Evolutionary conservation across 2,113 vertebrate genomes (phyloP).

Genomic region (Helogale parvula): DNA sequence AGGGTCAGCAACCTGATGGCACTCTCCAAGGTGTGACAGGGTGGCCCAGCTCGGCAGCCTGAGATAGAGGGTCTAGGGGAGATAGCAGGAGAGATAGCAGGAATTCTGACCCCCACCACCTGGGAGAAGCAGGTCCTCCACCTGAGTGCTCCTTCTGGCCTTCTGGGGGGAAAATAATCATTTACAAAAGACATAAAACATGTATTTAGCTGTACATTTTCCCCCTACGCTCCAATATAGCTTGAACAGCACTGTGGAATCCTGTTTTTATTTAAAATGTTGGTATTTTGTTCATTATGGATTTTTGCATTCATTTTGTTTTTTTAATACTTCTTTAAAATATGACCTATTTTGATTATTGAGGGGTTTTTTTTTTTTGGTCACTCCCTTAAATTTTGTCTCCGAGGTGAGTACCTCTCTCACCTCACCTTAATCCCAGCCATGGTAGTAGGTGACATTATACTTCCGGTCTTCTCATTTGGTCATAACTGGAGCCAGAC

Average conservation of each 20-base stretch:
- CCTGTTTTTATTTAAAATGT: slow-evolving; percentile 4
- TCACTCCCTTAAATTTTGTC: not conserved
- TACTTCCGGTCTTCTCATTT: not conserved
- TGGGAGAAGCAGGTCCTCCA: not conserved
- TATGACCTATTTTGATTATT: not conserved
- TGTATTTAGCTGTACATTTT: not conserved
- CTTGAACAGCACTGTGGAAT: not conserved
- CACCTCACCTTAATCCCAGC: not conserved
- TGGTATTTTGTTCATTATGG: not conserved
- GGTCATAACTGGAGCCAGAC: not conserved
- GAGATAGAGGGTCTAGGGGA: not conserved
- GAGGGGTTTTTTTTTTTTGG: not conserved
- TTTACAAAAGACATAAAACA: not conserved
- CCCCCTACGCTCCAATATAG: not conserved
- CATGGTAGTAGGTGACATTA: not conserved
- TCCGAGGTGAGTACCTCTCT: not conserved
- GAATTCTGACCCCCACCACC: not conserved
- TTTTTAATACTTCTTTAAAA: not conserved
- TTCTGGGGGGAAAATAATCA: not conserved
- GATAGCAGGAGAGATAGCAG: not conserved
- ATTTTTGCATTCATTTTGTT: not conserved
- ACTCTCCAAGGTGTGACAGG: not conserved
- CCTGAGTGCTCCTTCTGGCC: not conserved
- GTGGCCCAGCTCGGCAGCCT: not conserved
- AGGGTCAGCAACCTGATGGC: not conserved